Percentiles rank a stretch among this genome's conserved stretches.
Conservation (phyloP, 2,888 invertebrate genomes). For the Agrotis puta region DNA sequence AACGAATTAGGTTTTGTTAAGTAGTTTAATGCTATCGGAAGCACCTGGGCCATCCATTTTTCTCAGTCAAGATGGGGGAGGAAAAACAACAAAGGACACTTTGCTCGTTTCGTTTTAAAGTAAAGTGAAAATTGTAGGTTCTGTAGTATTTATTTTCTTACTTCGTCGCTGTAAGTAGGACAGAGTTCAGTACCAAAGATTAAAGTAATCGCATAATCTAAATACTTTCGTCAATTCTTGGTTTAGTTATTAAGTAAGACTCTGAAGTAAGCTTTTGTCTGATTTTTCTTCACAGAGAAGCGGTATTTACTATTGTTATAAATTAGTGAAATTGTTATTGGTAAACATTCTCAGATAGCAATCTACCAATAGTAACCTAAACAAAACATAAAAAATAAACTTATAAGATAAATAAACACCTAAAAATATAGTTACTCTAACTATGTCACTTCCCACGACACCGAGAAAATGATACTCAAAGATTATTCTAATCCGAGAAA, state of each 20-base stretch:
- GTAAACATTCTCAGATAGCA: not conserved
- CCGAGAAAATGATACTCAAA: constrained; percentile 27
- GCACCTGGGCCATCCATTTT: constrained; percentile 49
- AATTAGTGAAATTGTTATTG: not conserved
- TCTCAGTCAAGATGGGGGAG: constrained; percentile 38
- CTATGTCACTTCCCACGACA: constrained; percentile 4
- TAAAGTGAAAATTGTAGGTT: constrained; percentile 24
- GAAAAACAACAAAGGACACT: constrained; percentile 39
- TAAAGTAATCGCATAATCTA: not conserved
- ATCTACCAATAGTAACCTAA: too few species aligned
- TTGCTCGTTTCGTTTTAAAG: constrained; percentile 37
- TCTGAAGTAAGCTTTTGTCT: not conserved
- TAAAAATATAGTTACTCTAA: not conserved
- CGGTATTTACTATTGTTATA: not conserved
- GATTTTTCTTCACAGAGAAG: not conserved
- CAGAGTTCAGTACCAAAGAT: not conserved
- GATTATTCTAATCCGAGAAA: constrained; percentile 52
- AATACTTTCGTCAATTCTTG: constrained; percentile 1
- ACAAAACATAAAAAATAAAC: not conserved
- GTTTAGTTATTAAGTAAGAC: not conserved
- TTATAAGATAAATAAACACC: not conserved
- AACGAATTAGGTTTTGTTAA: constrained; percentile 35
- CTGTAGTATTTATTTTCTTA: constrained; percentile 26
- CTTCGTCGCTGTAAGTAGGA: not conserved
- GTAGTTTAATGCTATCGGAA: constrained; percentile 21